These are phyloP conservation scores for Macrophya alboannulata DNA, from an alignment of 2,888 invertebrate species.

Conservation along the genomic window DNA sequence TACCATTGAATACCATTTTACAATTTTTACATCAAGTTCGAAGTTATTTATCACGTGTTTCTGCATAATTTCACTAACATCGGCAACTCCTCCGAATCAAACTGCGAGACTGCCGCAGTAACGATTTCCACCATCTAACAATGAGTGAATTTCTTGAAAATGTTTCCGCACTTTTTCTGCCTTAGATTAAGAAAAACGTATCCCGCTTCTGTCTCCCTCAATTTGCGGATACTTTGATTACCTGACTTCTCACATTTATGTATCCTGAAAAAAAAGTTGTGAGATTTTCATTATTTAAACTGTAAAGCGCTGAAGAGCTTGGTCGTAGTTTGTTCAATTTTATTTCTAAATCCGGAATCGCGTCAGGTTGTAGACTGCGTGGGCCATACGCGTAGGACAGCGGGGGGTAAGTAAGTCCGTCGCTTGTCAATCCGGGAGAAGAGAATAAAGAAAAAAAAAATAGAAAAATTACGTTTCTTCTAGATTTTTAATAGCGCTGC, in stretches of 20 bases:
- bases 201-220: background rate
- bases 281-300: background rate
- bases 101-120: background rate
- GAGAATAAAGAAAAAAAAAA: too few species aligned
- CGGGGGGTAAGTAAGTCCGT: background rate
- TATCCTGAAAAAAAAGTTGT: background rate
- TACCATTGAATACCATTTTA: background rate
- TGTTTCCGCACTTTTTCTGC: background rate
- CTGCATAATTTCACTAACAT: background rate
- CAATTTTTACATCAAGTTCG: background rate
- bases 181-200: background rate
- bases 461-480: slow-evolving; percentile 11
- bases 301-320: background rate
- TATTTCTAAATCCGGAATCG: slow-evolving; percentile 10
- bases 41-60: background rate
- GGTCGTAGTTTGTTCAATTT: slow-evolving; percentile 5
- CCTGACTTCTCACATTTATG: background rate
- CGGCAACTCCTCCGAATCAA: background rate
- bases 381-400: background rate
- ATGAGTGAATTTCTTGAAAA: background rate
- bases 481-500: slow-evolving; percentile 4
- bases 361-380: slow-evolving; percentile 24
- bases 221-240: background rate
- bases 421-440: background rate
- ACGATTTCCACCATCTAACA: background rate